Evolutionary conservation across 2,113 vertebrate species (phyloP).

Genomic region (Cebidichthys violaceus): DNA sequence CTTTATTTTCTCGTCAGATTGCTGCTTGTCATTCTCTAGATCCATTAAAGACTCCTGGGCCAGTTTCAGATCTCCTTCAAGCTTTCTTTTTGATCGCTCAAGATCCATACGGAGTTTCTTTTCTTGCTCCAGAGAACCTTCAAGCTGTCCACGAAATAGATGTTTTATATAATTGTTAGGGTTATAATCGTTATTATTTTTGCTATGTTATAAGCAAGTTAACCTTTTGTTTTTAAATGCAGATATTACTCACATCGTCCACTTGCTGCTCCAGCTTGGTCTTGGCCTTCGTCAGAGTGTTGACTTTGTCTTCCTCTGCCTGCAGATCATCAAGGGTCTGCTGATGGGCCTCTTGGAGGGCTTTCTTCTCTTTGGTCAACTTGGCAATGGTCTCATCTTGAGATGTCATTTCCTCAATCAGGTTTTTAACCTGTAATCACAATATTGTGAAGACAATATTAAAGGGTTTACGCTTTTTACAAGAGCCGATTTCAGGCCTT

Average conservation of each 20-base stretch:
- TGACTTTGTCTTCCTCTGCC: conserved; percentile 89
- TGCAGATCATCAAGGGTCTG: conserved; percentile 88
- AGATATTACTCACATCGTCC: conserved; percentile 66
- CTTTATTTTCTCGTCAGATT: conserved; percentile 77
- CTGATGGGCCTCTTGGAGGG: conserved; percentile 88
- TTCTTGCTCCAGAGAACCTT: conserved; percentile 90
- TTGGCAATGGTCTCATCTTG: conserved; percentile 86
- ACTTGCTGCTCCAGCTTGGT: conserved; percentile 81
- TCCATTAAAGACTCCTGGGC: conserved; percentile 78
- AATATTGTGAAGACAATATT: not conserved
- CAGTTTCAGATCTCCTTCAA: conserved; percentile 78
- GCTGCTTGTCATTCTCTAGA: conserved; percentile 80
- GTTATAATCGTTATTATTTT: not conserved
- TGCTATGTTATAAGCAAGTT: not conserved
- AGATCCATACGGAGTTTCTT: conserved; percentile 88
- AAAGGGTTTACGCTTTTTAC: not conserved
- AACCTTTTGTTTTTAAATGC: not conserved
- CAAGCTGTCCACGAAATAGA: conserved; percentile 75
- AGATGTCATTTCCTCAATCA: conserved; percentile 81
- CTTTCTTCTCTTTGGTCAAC: conserved; percentile 89
- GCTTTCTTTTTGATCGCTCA: conserved; percentile 81
- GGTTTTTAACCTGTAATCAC: conserved; percentile 79
- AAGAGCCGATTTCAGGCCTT: not conserved
- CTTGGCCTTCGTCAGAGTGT: conserved; percentile 80
- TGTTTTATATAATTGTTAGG: not conserved